Evolutionary conservation across 2,888 invertebrate genomes (phyloP), one percentile per base, ranked within the genome.

Genomic region (Drosophila ezoana): DNA sequence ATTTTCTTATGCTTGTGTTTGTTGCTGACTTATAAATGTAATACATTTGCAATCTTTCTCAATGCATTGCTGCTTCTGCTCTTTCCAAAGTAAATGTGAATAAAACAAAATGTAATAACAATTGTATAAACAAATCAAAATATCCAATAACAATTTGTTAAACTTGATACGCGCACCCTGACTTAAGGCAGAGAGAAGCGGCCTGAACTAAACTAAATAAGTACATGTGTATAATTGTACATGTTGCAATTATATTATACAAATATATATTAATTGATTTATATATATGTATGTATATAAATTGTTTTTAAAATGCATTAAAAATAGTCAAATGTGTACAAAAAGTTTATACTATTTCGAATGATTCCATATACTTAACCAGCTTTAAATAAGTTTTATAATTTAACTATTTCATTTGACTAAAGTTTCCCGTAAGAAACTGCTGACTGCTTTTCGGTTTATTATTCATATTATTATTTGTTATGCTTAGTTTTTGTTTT

Each of bases 261-360:
- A 60, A 18, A 18, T 18, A 18, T 18, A 18, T 40, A 28, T 51
- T 37, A 45, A 23, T 49, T 4, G 57, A 14, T 41, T 33, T 56
- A 40, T 60, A 53, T 72, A 45, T 57, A 45, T n/a, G n/a, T n/a
- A n/a, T n/a, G n/a, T 49, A 38, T 52, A 56, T 72, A 52, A 40
- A n/a, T 40, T 40, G 40, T 45, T 59, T 73, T 87, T 82, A 82
- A 88, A 82, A 82, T 88, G 88, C 89, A 86, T 82, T 82, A 88
- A 89, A 84, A 84, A 89, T 84, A 84, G 87, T 84, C 85, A 89
- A 84, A 84, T 87, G 83, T 87, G 81, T 84, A 89, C 78, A 84
- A 84, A 84, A 81, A 77, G 70, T 77, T 81, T 75, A 85, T 89
- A 79, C 88, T 85, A 73, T 81, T 75, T 72, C 64, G 74, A 79